Percentiles rank a stretch among this genome's conserved stretches.
These are phyloP conservation scores for Zapornia atra DNA, from an alignment of 2,113 vertebrate species.

Conservation along the genomic window DNA sequence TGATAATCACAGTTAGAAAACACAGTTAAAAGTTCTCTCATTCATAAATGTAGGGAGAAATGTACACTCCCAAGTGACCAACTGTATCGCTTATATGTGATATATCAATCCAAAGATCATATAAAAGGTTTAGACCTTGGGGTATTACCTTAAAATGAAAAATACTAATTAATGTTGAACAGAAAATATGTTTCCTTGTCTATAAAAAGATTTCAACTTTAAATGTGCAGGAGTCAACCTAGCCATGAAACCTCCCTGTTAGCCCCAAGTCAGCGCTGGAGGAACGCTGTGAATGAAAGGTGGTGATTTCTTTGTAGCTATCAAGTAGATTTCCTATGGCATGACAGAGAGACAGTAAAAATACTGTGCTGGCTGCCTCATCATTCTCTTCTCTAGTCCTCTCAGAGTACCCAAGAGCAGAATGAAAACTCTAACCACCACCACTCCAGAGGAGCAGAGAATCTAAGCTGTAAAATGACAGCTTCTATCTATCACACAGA, in stretches of 20 bases:
- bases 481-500: background rate
- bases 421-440: background rate
- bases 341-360: background rate
- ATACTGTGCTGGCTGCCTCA: background rate
- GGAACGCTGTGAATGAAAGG: background rate
- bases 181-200: background rate
- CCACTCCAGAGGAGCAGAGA: background rate
- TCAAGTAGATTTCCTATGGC: background rate
- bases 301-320: background rate
- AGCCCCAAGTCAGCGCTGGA: background rate
- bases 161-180: background rate
- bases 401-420: background rate
- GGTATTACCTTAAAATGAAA: background rate
- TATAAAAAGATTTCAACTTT: background rate
- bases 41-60: background rate
- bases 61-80: background rate
- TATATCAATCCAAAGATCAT: background rate
- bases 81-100: background rate
- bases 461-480: background rate
- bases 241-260: no score
- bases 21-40: background rate
- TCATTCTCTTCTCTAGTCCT: background rate
- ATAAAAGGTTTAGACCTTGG: background rate
- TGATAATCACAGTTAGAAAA: background rate
- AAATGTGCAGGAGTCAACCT: background rate